Percentiles rank a stretch among this genome's conserved stretches.
phyloP scores from a whole-genome alignment of 2,888 invertebrate genomes.

The Thalpophila matura region DNA sequence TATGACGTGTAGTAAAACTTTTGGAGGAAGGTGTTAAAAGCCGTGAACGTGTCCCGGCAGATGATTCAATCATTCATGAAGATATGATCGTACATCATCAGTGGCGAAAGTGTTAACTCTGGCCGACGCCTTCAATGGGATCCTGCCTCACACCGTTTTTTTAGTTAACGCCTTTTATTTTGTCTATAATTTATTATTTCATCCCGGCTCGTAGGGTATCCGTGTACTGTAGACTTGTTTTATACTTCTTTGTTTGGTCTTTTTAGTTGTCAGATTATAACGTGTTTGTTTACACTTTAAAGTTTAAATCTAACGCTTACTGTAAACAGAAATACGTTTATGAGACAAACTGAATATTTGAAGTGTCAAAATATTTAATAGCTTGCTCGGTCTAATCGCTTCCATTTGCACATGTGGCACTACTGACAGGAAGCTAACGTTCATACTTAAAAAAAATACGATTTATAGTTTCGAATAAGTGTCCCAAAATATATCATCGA shows the following conservation, averaged over 20 bases:
- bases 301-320: constrained; percentile 58
- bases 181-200: constrained; percentile 78
- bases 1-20: constrained; percentile 88
- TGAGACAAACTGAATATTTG: constrained; percentile 54
- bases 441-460: constrained; percentile 67
- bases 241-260: constrained; percentile 67
- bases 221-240: constrained; percentile 61
- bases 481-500: constrained; percentile 70
- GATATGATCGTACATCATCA: constrained; percentile 89
- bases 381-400: constrained; percentile 55
- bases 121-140: constrained; percentile 78
- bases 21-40: constrained; percentile 90
- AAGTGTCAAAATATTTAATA: constrained; percentile 67
- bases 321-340: constrained; percentile 65
- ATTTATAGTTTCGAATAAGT: constrained; percentile 73
- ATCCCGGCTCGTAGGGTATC: constrained; percentile 68
- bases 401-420: constrained; percentile 69
- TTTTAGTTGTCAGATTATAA: constrained; percentile 67
- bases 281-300: constrained; percentile 64
- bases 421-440: constrained; percentile 45
- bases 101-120: constrained; percentile 86
- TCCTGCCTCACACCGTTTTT: constrained; percentile 74
- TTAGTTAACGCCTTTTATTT: constrained; percentile 78
- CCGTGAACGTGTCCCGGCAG: constrained; percentile 86
- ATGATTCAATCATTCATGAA: constrained; percentile 90